Conservation (phyloP, 2,113 vertebrate genomes). For the Copsychus sechellarum region DNA sequence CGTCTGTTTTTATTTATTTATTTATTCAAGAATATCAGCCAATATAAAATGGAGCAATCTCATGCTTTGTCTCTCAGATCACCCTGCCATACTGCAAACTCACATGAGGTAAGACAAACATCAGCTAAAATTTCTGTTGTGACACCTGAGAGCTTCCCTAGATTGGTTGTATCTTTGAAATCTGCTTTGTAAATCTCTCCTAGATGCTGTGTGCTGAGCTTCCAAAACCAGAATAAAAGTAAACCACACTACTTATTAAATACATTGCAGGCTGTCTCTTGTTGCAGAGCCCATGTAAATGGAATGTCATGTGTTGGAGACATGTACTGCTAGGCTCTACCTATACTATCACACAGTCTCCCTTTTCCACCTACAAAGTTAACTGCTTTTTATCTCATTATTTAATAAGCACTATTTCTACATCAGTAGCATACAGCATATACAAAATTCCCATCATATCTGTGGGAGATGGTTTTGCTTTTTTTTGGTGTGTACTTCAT, state of each 20-base stretch:
- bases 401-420: not conserved
- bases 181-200: not conserved
- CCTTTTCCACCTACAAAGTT: not conserved
- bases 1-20: not conserved
- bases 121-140: not conserved
- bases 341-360: not conserved
- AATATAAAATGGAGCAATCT: not conserved
- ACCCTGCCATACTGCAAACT: not conserved
- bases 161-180: not conserved
- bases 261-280: slow-evolving; percentile 45
- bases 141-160: not conserved
- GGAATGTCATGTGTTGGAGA: slow-evolving; percentile 70
- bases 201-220: not conserved
- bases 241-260: not conserved
- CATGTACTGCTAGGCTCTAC: not conserved
- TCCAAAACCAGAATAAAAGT: not conserved
- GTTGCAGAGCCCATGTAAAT: slow-evolving; percentile 69
- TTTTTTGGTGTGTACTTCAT: not conserved
- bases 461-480: not conserved
- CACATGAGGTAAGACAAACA: not conserved
- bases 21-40: not conserved
- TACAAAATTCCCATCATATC: not conserved
- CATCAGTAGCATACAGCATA: not conserved
- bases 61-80: not conserved
- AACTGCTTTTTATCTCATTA: not conserved